Conservation (phyloP, 2,888 invertebrate genomes). For the Lottia gigantea region DNA sequence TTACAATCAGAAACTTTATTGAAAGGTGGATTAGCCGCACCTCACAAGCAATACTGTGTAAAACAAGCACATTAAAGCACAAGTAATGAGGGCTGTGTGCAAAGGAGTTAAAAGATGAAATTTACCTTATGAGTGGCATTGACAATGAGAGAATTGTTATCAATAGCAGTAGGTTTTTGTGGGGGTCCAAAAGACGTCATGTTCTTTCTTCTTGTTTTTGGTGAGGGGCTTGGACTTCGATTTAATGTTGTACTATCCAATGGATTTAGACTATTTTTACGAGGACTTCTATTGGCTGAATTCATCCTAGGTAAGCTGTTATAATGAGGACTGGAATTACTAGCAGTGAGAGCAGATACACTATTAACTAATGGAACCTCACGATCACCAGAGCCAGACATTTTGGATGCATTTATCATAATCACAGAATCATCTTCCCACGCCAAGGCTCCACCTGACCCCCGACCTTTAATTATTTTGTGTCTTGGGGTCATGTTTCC, state of each 20-base stretch:
- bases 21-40: too few relatives aligned
- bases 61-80: too few relatives aligned
- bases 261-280: conserved; percentile 42
- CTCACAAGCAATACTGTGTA: too few relatives aligned
- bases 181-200: conserved; percentile 28
- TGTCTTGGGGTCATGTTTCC: neutral
- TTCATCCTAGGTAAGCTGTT: conserved; percentile 38
- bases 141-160: conserved; percentile 79
- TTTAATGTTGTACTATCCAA: conserved; percentile 33
- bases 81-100: too few relatives aligned
- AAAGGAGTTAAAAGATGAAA: neutral
- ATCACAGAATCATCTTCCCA: conserved; percentile 59
- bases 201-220: conserved; percentile 48
- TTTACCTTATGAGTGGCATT: conserved; percentile 75
- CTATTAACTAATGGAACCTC: conserved; percentile 15
- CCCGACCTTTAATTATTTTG: conserved; percentile 8
- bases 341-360: neutral
- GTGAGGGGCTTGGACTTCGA: conserved; percentile 55
- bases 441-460: conserved; percentile 33
- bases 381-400: conserved; percentile 14
- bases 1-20: too few relatives aligned
- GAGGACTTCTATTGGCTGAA: conserved; percentile 38
- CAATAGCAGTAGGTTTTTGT: conserved; percentile 78
- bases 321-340: conserved; percentile 11
- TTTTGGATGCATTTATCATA: conserved; percentile 43